Evolutionary conservation across 2,113 vertebrate genomes (phyloP).

Genomic region (Podarcis raffonei): DNA sequence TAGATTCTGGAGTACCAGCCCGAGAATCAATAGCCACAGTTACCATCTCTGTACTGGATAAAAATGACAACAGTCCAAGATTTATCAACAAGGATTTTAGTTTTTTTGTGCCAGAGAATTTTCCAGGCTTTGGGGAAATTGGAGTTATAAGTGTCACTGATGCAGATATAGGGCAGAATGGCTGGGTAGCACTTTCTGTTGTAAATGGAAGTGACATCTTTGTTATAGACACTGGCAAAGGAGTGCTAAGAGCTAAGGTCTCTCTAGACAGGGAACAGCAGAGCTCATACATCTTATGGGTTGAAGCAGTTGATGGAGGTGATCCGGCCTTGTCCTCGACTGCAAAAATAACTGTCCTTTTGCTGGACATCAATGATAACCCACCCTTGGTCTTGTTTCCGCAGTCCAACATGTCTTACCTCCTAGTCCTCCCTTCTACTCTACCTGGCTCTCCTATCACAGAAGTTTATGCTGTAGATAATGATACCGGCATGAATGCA

Average conservation of each 20-base stretch:
- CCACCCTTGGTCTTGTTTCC: constrained; percentile 96
- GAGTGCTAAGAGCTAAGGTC: constrained; percentile 90
- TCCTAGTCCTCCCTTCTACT: constrained; percentile 92
- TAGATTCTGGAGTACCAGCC: constrained; percentile 89
- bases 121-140: constrained; percentile 95
- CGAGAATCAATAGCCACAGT: constrained; percentile 92
- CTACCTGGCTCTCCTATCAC: constrained; percentile 96
- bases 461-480: constrained; percentile 97
- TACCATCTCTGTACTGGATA: constrained; percentile 88
- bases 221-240: constrained; percentile 94
- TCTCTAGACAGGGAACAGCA: constrained; percentile 95
- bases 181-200: constrained; percentile 95
- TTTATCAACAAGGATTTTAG: constrained; percentile 99
- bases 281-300: constrained; percentile 92
- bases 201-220: constrained; percentile 96
- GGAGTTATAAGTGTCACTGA: constrained; percentile 95
- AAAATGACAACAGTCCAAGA: constrained; percentile 96
- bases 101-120: constrained; percentile 98
- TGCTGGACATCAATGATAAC: constrained; percentile 98
- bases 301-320: constrained; percentile 92
- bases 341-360: constrained; percentile 92
- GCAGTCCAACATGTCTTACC: constrained; percentile 96
- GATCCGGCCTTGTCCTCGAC: constrained; percentile 92
- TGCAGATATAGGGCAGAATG: constrained; percentile 90
- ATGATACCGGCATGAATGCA: constrained; percentile 98